phyloP scores from a whole-genome alignment of 1,140 invertebrate species.

The Drosophila carrolli region DNA sequence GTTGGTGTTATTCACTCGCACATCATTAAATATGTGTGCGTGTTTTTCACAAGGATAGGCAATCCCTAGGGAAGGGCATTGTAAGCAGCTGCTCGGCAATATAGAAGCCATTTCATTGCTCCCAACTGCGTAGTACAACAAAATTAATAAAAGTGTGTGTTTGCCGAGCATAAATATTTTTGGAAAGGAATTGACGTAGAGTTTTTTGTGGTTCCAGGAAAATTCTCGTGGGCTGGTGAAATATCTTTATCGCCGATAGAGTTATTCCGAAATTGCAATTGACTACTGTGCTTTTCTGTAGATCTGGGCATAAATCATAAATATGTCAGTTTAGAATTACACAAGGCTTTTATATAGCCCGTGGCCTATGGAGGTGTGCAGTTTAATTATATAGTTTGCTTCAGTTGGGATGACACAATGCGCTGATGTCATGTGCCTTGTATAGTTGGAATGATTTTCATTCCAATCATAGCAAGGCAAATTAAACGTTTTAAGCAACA shows the following conservation, averaged over 20 bases:
- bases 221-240: neutral
- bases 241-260: neutral
- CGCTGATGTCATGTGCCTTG: constrained; percentile 45
- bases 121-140: constrained; percentile 19
- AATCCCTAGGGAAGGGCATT: constrained; percentile 34
- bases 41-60: constrained; percentile 15
- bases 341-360: neutral
- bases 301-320: constrained; percentile 13
- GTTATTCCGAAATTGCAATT: neutral
- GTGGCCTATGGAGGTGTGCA: constrained; percentile 30
- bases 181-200: constrained; percentile 15
- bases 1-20: constrained; percentile 18
- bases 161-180: constrained; percentile 14
- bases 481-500: constrained; percentile 9
- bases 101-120: constrained; percentile 24
- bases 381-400: constrained; percentile 32
- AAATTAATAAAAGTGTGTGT: constrained; percentile 15
- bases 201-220: constrained; percentile 1
- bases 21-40: constrained; percentile 33
- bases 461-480: constrained; percentile 10
- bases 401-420: constrained; percentile 37
- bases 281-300: neutral
- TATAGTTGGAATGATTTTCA: constrained; percentile 39
- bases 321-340: constrained; percentile 6
- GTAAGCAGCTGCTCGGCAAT: constrained; percentile 28